Base-by-base conservation (phyloP, 2,113 vertebrate genomes). In the Syngnathus scovelli region DNA sequence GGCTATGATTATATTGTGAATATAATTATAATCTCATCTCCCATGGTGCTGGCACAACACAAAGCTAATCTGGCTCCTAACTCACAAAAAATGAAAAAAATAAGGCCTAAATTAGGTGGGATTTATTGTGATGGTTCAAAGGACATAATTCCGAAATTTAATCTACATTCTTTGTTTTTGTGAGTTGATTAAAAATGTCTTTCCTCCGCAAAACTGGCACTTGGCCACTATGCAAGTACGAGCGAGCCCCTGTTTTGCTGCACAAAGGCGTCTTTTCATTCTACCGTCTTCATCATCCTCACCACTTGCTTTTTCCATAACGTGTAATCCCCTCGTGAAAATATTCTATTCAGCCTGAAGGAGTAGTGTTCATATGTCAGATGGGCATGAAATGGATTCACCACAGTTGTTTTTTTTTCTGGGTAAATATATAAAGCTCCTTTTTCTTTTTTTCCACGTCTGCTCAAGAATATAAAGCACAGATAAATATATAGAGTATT, bases 231-330 rank as follows among this genome's bases (percentile, higher is more conserved):
- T 78, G 71, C 72, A 83, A 85, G 82, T 83, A 73, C 63, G 69
- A 78, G 61, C 63, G 69, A 78, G 61, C 27, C 69, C 71, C 77
- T 74, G 69, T 83, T 83, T 76, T 74, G 59, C 60, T 65, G 33
- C 70, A 88, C 82, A 90, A 86, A 85, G 80, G 64, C 71, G 48
- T 37, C 76, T 68, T 82, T 89, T 90, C 81, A 87, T 72, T 69
- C 62, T 38, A 62, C 69, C 69, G 69, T 67, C 83, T 81, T 33
- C 27, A 33, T 89, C 80, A 78, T 78, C 63, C 70, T 72, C 44
- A 65, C 70, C 68, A 76, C 65, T 86, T 55, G 51, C 71, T 82
- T 82, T 85, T 89, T 90, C 27, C 85, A 87, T 82, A 83, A 88
- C 78, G 85, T 43, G 54, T 81, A 72, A 82, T 77, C 67, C 66